Conservation (phyloP, 2,888 invertebrate species). For the Tiliacea aurago region DNA sequence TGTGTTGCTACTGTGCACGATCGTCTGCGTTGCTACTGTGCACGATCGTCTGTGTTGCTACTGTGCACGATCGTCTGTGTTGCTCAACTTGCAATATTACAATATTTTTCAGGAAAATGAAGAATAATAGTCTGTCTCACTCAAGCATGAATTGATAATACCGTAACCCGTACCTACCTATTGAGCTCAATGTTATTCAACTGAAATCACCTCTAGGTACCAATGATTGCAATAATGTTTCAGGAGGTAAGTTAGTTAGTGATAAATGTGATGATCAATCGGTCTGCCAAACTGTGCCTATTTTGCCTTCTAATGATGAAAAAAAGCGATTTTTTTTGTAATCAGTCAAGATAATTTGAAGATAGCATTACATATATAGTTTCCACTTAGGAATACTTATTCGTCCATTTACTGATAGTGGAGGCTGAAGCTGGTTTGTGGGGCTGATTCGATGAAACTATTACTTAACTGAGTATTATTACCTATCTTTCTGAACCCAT, state of each 20-base stretch:
- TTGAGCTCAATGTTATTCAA: not conserved
- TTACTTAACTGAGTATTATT: too few relatives aligned
- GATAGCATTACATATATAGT: not conserved
- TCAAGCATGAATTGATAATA: not conserved
- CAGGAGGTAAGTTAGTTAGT: not conserved
- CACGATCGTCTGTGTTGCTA: too few relatives aligned
- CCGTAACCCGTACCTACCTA: not conserved
- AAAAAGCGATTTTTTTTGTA: not conserved
- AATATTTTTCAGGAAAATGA: conserved; percentile 1
- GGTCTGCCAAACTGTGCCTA: not conserved
- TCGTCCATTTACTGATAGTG: too few relatives aligned
- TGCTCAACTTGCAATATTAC: not conserved
- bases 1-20: too few relatives aligned
- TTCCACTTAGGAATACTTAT: not conserved
- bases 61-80: not conserved
- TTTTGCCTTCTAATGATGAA: not conserved
- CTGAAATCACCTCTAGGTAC: not conserved
- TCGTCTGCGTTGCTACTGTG: too few relatives aligned
- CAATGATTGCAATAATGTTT: not conserved
- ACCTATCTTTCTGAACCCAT: not conserved
- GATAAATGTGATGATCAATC: too few relatives aligned
- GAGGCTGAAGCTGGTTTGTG: too few relatives aligned
- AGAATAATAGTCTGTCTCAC: too few relatives aligned
- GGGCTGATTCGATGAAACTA: too few relatives aligned
- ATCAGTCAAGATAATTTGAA: not conserved